phyloP scores from a whole-genome alignment of 1,140 invertebrate species.

The Dolichoris vasculosae region DNA sequence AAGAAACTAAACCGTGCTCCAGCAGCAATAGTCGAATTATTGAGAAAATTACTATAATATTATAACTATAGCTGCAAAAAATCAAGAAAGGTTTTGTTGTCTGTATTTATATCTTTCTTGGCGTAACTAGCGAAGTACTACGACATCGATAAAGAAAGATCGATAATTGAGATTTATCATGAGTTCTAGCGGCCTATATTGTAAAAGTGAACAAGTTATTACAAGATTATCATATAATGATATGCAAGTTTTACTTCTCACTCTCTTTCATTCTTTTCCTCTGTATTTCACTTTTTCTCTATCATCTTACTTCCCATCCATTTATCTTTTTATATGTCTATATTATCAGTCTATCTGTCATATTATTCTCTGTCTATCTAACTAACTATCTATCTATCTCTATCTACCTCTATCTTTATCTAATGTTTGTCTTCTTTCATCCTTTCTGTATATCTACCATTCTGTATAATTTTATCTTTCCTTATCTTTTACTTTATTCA shows the following conservation, averaged over 20 bases:
- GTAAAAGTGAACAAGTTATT: not conserved
- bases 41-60: constrained; percentile 30
- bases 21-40: not conserved
- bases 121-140: not conserved
- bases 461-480: too few species aligned
- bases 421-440: too few species aligned
- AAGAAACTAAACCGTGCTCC: not conserved
- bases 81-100: not conserved
- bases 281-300: too few species aligned
- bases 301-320: not conserved
- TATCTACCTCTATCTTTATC: too few species aligned
- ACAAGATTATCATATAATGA: constrained; percentile 11
- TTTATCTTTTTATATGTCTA: not conserved
- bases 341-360: too few species aligned
- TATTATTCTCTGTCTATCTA: not conserved
- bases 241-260: not conserved
- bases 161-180: constrained; percentile 42
- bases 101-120: not conserved
- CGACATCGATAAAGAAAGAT: constrained; percentile 32
- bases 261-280: too few species aligned
- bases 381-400: too few species aligned
- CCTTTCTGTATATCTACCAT: too few species aligned
- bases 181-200: not conserved
- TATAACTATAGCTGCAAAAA: not conserved
- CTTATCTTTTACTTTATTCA: too few species aligned